Percentiles rank a stretch among this genome's conserved stretches.
These are phyloP conservation scores for Simalia tracyae DNA, from an alignment of 2,797 vertebrate genomes.

Conservation along the genomic window DNA sequence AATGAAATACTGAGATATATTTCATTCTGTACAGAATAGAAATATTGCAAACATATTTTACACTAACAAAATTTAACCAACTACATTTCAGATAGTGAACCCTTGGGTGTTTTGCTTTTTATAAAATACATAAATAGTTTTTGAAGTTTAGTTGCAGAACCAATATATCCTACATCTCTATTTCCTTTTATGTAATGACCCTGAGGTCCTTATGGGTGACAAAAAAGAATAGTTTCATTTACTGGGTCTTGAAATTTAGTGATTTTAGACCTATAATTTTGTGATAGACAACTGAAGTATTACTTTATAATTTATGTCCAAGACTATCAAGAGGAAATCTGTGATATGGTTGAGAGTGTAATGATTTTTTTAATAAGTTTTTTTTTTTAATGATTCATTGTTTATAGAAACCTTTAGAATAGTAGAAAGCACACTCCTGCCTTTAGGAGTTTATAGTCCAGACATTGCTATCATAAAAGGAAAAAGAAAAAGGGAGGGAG, in stretches of 20 bases:
- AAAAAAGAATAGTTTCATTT: constrained; percentile 69
- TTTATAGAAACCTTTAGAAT: not conserved
- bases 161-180: constrained; percentile 50
- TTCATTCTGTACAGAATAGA: constrained; percentile 22
- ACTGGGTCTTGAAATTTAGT: constrained; percentile 57
- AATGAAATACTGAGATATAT: not conserved
- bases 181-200: constrained; percentile 62
- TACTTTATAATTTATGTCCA: constrained; percentile 53
- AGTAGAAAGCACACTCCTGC: not conserved
- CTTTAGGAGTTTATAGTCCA: not conserved
- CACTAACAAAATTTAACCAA: constrained; percentile 47
- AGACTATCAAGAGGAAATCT: constrained; percentile 27
- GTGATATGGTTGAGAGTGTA: not conserved
- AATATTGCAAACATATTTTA: constrained; percentile 59
- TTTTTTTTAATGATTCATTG: constrained; percentile 7
- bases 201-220: constrained; percentile 56
- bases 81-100: constrained; percentile 16
- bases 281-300: constrained; percentile 31
- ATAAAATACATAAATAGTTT: constrained; percentile 64
- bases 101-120: constrained; percentile 54
- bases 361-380: not conserved
- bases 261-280: constrained; percentile 63
- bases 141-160: constrained; percentile 55
- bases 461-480: not conserved
- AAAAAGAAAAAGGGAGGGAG: not conserved